These are phyloP conservation scores for Hemicentrotus pulcherrimus DNA, from an alignment of 35 echinoderm and acorn worm species.

Conservation along the genomic window DNA sequence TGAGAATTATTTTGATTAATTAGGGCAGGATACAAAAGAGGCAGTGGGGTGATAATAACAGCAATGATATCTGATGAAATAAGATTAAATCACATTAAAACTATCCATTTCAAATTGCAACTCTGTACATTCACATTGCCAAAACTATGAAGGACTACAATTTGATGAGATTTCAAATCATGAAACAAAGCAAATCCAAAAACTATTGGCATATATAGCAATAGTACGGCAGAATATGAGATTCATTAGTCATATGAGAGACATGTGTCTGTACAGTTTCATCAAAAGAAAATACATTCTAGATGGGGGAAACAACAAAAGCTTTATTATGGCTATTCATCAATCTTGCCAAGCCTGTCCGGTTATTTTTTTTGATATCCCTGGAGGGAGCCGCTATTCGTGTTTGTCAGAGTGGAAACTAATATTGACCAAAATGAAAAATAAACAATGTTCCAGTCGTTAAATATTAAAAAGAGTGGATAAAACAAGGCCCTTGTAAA, in stretches of 20 bases:
- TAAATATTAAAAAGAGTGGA: not conserved
- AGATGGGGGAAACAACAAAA: not conserved
- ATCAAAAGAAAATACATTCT: not conserved
- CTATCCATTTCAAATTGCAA: too few species aligned
- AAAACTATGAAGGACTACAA: too few species aligned
- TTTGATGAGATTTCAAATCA: too few species aligned
- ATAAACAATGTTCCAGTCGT: not conserved
- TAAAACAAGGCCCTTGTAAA: constrained; percentile 18
- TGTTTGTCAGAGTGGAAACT: not conserved
- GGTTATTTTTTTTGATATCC: not conserved
- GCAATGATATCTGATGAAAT: too few species aligned
- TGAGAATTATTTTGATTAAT: too few species aligned
- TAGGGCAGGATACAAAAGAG: too few species aligned
- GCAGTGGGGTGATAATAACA: too few species aligned
- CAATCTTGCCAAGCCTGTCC: not conserved
- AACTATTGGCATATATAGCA: not conserved
- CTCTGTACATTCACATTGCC: too few species aligned
- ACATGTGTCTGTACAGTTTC: not conserved
- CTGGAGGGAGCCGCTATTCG: not conserved
- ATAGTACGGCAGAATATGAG: not conserved
- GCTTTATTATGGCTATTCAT: not conserved
- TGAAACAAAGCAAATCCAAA: not conserved
- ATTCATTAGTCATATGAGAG: not conserved
- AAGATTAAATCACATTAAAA: too few species aligned
- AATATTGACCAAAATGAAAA: constrained; percentile 20